Conservation (phyloP, 2,888 invertebrate species). For the Lasiommata megera region DNA sequence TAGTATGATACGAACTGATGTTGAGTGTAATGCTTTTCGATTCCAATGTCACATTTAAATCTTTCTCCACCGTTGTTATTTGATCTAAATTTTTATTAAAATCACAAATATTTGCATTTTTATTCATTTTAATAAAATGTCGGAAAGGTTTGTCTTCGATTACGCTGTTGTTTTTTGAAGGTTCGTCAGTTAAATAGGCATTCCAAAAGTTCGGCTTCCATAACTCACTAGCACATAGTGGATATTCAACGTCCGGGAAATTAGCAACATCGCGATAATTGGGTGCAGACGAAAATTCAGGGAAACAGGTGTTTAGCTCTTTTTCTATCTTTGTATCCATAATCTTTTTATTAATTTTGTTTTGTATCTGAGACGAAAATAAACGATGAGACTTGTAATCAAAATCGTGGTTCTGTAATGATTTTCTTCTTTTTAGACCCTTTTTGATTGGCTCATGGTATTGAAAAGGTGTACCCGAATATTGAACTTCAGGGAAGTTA, state of each 20-base stretch:
- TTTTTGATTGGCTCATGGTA: not conserved
- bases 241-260: conserved; percentile 66
- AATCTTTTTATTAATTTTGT: conserved; percentile 14
- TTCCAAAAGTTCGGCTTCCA: conserved; percentile 58
- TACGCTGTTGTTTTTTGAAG: not conserved
- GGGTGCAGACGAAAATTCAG: conserved; percentile 26
- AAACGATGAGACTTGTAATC: not conserved
- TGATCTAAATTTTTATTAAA: not conserved
- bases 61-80: not conserved
- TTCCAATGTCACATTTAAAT: not conserved
- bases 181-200: conserved; percentile 14
- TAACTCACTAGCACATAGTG: conserved; percentile 50
- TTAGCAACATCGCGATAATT: conserved; percentile 35
- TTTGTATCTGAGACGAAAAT: not conserved
- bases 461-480: conserved; percentile 32
- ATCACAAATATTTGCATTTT: not conserved
- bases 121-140: conserved; percentile 1
- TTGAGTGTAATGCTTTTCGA: not conserved
- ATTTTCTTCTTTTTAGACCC: conserved; percentile 23
- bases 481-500: conserved; percentile 55
- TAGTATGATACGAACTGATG: not conserved
- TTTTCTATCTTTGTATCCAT: not conserved
- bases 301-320: conserved; percentile 3
- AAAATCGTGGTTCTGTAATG: not conserved
- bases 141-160: not conserved